phyloP scores from a whole-genome alignment of 2,797 vertebrate genomes.

The Brachyrhaphis roseni region DNA sequence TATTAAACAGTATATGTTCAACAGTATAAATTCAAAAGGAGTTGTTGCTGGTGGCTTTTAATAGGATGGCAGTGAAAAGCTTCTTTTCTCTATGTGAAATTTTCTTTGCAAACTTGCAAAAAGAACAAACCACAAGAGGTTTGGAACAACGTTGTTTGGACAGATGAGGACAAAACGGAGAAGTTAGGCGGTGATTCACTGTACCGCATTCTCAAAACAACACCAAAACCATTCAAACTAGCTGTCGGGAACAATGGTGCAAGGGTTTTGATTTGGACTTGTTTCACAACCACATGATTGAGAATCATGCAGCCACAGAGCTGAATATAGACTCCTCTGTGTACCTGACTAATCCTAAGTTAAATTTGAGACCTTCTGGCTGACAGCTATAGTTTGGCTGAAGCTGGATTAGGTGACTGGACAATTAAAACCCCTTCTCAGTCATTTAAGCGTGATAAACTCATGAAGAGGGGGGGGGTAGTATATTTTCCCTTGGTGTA shows the following conservation, averaged over 20 bases:
- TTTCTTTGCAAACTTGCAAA: neutral
- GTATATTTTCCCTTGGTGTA: no score
- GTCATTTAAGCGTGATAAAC: neutral
- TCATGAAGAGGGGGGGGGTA: neutral
- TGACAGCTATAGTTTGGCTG: neutral
- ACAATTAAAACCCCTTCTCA: neutral
- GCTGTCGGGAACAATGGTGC: neutral
- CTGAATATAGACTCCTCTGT: neutral
- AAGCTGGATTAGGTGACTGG: neutral
- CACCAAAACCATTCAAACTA: neutral
- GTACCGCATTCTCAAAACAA: neutral
- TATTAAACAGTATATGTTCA: neutral
- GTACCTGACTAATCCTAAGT: conserved; percentile 1
- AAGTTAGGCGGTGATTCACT: neutral
- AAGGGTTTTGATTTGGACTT: neutral
- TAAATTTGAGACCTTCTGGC: conserved; percentile 1
- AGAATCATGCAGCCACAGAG: neutral
- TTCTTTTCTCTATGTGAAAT: neutral
- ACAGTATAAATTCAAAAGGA: neutral
- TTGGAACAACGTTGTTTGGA: neutral
- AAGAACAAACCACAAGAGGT: neutral
- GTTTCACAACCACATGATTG: neutral
- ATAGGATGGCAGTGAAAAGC: neutral
- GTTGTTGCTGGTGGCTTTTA: neutral
- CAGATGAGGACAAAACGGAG: neutral